Base-by-base conservation (phyloP, 2,797 vertebrate genomes). In the Gallinago nigripennis region DNA sequence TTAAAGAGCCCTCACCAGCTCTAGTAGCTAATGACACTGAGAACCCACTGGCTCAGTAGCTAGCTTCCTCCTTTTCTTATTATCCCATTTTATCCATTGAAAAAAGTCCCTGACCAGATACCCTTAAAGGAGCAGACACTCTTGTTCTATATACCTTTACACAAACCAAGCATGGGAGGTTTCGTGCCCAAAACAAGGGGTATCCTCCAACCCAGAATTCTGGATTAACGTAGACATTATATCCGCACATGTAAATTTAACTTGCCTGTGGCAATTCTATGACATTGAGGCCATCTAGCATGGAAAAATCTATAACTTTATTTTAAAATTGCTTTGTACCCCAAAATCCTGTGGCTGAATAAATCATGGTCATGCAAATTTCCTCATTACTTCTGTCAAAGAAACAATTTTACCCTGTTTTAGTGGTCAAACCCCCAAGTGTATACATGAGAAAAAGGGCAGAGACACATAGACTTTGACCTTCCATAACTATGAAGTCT, bases 101-200 rank as follows among this genome's bases (percentile, higher is more conserved):
- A 85, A 64, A 56, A 50, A 56, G 35, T n/a, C 16, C 51, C 64
- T 64, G 27, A 45, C 28, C 13, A 50, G 16, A 51, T 16, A 25
- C 12, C 14, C 10, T 45, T 39, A 88, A 64, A 69, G 8, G 18
- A 90, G 12, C 4, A 30, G 43, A 53, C 5, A 28, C 2, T 37
- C 9, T 57, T 6, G 31, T 68, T 69, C 21, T 50, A 11, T 18
- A 35, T 8, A 60, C 5, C 11, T 78, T 56, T 75, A 63, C n/a
- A 78, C 4, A 83, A 80, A 80, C 3, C 4, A 68, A 45, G 12
- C 3, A 24, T 15, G 12, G 3, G 9, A 2, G 0, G 4, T 72
- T 35, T 35, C 65, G 9, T 68, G 30, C 39, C 15, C 25, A 33
- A 89, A 83, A 46, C 6, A 56, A 70, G 27, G 43, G 7, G 16